Evolutionary conservation across 2,888 invertebrate genomes (phyloP), one percentile per base, ranked within the genome.

Genomic region (Agapostemon virescens): DNA sequence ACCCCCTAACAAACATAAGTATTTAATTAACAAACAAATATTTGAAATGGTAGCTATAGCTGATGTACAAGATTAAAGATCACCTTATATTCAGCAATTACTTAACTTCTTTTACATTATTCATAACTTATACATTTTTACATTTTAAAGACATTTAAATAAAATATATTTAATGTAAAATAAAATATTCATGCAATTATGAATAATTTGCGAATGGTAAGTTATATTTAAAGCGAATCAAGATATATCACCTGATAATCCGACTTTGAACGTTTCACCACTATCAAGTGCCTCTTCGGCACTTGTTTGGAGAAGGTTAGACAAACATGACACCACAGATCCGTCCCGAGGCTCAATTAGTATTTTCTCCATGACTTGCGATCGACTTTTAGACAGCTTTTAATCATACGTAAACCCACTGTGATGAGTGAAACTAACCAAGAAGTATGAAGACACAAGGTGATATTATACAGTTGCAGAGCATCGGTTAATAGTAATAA

Each of bases 181-280:
- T 7, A 36, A 23, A 30, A 69, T 49, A 64, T 80, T 23, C 15
- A 69, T 38, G 15, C 30, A 69, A 61, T 42, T 52, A 17, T 0
- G 30, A 77, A 63, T 42, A 30, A 38, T 75, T 64, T 13, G 20
- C 0, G 38, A 63, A 17, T 5, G 13, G 38, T 38, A 68, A 64
- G 58, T 61, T 15, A 30, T 73, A 52, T 55, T 36, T 17, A 42
- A 55, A 45, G 58, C 72, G 49, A 73, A 74, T 26, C 40, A 17
- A 36, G 63, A 58, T 40, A 61, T 66, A 81, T 85, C 93, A 97
- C 97, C 97, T 90, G 97, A 97, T 85, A 97, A 93, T 52, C 97
- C 97, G 79, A 97, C 93, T 89, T 94, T 95, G 93, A 97, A 97
- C 73, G 94, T 93, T 82, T 95, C 95, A 82, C 95, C 93, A 82